Evolutionary conservation across 2,113 vertebrate genomes (phyloP), one percentile per base, ranked within the genome.

Genomic region (Corythoichthys haematopterus): DNA sequence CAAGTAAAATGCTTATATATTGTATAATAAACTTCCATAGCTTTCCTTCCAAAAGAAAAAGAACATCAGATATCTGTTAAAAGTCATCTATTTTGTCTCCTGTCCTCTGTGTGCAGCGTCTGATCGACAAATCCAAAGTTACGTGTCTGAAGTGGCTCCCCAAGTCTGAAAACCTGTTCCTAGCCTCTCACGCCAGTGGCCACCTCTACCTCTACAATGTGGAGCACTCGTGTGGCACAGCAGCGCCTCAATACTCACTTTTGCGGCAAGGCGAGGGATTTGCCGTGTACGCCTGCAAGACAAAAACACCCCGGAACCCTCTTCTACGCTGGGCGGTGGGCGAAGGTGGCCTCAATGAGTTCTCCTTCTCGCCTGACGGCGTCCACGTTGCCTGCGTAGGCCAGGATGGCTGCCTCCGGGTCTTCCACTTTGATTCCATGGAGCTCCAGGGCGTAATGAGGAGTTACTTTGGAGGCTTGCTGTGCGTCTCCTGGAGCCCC

Each of bases 121-220:
- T 96, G 63, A 97, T 98, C n/a, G 95, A 98, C 91, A 94, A 94
- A 66, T 94, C 95, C 5, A 96, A 95, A 86, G 95, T 98, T 48
- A 98, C 95, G 0, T 88, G 92, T 46, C 88, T 97, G 14, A 92
- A 91, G 60, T 96, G 95, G 96, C 91, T 98, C n/a, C 95, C 95
- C 0, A 91, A 92, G 77, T 93, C 94, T 0, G 94, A 94, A 46
- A 94, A 92, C 68, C 92, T 96, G 20, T 98, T 98, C 87, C 85
- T 98, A 79, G 94, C 94, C 0, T 94, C 95, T 0, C 95, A 97
- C 0, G 94, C 94, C 85, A 98, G 96, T 0, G 96, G 96, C 48
- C 93, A 95, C 88, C 91, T 98, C 6, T 98, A 98, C 92, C 93
- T 96, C 35, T 97, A 98, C 85, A 94, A 96, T 0, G 89, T 92